Percentiles rank a stretch among this genome's conserved stretches.
Evolutionary conservation across 2,888 invertebrate genomes (phyloP).

Genomic region (Timema podura): DNA sequence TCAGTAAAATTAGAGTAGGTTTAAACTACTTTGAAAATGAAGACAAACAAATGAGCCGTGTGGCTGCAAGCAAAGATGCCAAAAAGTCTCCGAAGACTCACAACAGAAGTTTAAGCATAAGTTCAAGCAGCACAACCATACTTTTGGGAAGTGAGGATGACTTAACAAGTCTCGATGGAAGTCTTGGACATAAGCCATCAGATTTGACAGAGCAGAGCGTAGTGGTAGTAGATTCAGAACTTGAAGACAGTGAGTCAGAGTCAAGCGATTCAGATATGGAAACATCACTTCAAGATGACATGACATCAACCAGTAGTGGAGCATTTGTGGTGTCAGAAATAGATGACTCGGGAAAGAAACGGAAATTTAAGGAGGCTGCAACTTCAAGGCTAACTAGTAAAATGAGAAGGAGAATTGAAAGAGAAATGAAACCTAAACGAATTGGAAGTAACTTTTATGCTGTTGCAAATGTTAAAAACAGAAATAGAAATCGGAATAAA

Average conservation of each 20-base stretch:
- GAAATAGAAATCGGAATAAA: slow-evolving; percentile 68
- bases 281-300: slow-evolving; percentile 39
- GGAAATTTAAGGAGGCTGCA: slow-evolving; percentile 31
- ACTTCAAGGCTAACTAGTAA: slow-evolving; percentile 63
- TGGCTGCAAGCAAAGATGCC: slow-evolving; percentile 27
- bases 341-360: slow-evolving; percentile 39
- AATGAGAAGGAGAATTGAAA: slow-evolving; percentile 68
- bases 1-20: slow-evolving; percentile 73
- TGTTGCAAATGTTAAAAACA: slow-evolving; percentile 83
- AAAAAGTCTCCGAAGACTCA: background rate
- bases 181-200: background rate
- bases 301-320: slow-evolving; percentile 45
- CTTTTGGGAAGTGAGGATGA: slow-evolving; percentile 19
- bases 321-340: slow-evolving; percentile 46
- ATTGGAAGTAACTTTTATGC: slow-evolving; percentile 88
- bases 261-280: slow-evolving; percentile 67
- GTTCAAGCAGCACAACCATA: background rate
- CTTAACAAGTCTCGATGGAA: background rate
- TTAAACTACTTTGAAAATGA: slow-evolving; percentile 56
- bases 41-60: slow-evolving; percentile 39
- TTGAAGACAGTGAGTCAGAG: slow-evolving; percentile 58
- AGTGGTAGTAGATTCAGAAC: slow-evolving; percentile 36
- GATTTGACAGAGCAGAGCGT: background rate
- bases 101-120: background rate
- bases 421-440: slow-evolving; percentile 72